Evolutionary conservation across 1,140 invertebrate species (phyloP).

Genomic region (Lysiphlebus fabarum): DNA sequence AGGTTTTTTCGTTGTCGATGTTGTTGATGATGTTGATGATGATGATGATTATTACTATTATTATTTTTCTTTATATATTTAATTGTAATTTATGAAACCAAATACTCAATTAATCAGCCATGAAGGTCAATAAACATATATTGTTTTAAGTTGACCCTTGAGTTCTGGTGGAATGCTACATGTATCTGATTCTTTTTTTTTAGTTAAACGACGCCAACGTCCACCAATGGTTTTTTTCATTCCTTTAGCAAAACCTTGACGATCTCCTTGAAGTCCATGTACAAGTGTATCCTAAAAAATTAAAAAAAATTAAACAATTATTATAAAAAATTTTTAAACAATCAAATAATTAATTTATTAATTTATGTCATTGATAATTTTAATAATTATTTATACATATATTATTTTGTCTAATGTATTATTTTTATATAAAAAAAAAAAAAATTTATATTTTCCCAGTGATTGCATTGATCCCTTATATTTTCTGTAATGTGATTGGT

Average conservation of each 20-base stretch:
- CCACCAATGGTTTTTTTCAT: slow-evolving; percentile 79
- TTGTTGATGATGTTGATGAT: neutral
- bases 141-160: slow-evolving; percentile 82
- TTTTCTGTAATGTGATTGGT: too few relatives aligned
- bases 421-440: too few relatives aligned
- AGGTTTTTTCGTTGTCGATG: slow-evolving; percentile 27
- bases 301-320: slow-evolving; percentile 39
- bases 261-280: slow-evolving; percentile 67
- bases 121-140: slow-evolving; percentile 75
- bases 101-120: neutral
- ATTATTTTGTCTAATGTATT: too few relatives aligned
- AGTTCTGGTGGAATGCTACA: slow-evolving; percentile 82
- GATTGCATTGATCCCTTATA: too few relatives aligned
- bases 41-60: neutral
- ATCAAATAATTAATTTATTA: too few relatives aligned
- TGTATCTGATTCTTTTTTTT: slow-evolving; percentile 73
- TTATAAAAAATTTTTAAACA: slow-evolving; percentile 13
- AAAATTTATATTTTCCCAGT: too few relatives aligned
- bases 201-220: slow-evolving; percentile 75
- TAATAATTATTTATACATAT: too few relatives aligned
- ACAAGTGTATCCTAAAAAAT: slow-evolving; percentile 71
- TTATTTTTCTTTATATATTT: neutral
- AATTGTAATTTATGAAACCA: neutral
- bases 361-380: too few relatives aligned
- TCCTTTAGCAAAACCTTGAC: slow-evolving; percentile 70